phyloP scores from a whole-genome alignment of 1,140 invertebrate genomes.

The Micrasema longulum region DNA sequence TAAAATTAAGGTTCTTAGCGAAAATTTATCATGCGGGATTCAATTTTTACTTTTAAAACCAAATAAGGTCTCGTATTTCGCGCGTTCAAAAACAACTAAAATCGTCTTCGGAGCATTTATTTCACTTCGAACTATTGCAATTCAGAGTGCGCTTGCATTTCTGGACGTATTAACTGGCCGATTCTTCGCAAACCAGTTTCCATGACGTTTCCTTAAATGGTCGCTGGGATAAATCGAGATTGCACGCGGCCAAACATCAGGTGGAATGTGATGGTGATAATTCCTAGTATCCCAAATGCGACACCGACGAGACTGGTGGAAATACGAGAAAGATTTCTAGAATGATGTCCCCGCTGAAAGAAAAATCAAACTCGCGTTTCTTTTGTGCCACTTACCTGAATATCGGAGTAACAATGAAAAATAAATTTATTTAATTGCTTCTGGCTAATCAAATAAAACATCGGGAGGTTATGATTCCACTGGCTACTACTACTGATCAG shows the following conservation, averaged over 20 bases:
- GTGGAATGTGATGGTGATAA: slow-evolving; percentile 29
- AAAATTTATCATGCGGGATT: no score
- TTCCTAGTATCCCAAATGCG: slow-evolving; percentile 5
- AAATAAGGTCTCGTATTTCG: no score
- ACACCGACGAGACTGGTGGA: not conserved
- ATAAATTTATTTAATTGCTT: slow-evolving; percentile 8
- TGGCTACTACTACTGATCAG: not conserved
- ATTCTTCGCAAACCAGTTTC: slow-evolving; percentile 34
- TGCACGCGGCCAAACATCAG: slow-evolving; percentile 28
- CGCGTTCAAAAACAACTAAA: slow-evolving; percentile 28
- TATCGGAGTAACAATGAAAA: no score
- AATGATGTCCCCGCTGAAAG: no score
- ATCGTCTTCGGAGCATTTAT: slow-evolving; percentile 21
- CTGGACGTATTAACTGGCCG: slow-evolving; percentile 23
- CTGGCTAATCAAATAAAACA: slow-evolving; percentile 8
- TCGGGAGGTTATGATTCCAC: slow-evolving; percentile 5
- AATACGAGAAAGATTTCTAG: no score
- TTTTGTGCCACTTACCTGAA: no score
- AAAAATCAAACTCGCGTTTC: no score
- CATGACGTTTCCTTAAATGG: slow-evolving; percentile 33
- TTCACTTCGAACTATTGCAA: slow-evolving; percentile 25
- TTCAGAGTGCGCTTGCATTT: slow-evolving; percentile 30
- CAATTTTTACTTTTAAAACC: no score
- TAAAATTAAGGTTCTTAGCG: no score
- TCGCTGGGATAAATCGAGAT: slow-evolving; percentile 7